phyloP scores from a whole-genome alignment of 2,888 invertebrate genomes.

The Caenorhabditis drosophilae region DNA sequence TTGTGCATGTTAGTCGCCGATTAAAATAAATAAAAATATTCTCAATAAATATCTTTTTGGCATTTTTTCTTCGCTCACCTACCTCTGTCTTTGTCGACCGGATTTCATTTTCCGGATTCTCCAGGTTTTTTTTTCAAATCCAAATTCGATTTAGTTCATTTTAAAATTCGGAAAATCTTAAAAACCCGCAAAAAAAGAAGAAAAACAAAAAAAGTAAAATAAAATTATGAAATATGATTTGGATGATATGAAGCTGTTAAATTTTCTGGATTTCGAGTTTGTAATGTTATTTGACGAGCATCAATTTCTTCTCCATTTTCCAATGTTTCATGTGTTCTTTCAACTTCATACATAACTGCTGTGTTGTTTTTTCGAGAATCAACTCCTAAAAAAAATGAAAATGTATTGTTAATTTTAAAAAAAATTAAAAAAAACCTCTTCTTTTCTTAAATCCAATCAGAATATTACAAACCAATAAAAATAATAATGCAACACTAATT shows the following conservation, averaged over 20 bases:
- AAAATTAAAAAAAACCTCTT: slow-evolving; percentile 12
- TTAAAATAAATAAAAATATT: neutral
- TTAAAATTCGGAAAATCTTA: too few relatives aligned
- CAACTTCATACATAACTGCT: slow-evolving; percentile 3
- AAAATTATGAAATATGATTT: neutral
- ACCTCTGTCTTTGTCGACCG: too few relatives aligned
- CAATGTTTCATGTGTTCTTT: neutral
- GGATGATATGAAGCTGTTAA: neutral
- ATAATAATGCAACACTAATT: slow-evolving; percentile 27
- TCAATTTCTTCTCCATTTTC: slow-evolving; percentile 4
- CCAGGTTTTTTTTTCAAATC: too few relatives aligned
- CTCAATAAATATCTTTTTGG: too few relatives aligned
- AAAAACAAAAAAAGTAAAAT: too few relatives aligned
- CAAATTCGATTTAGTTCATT: too few relatives aligned
- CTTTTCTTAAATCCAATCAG: slow-evolving; percentile 39
- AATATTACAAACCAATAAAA: slow-evolving; percentile 37
- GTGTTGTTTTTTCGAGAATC: slow-evolving; percentile 7
- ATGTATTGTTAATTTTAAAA: neutral
- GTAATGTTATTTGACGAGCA: neutral
- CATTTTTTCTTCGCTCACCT: too few relatives aligned
- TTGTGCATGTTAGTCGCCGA: neutral
- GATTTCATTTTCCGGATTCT: too few relatives aligned
- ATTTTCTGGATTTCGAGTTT: neutral
- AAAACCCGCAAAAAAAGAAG: too few relatives aligned
- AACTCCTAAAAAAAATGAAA: too few relatives aligned